Evolutionary conservation across 2,113 vertebrate genomes (phyloP), one percentile per base, ranked within the genome.

Genomic region (Pelusios castaneus): DNA sequence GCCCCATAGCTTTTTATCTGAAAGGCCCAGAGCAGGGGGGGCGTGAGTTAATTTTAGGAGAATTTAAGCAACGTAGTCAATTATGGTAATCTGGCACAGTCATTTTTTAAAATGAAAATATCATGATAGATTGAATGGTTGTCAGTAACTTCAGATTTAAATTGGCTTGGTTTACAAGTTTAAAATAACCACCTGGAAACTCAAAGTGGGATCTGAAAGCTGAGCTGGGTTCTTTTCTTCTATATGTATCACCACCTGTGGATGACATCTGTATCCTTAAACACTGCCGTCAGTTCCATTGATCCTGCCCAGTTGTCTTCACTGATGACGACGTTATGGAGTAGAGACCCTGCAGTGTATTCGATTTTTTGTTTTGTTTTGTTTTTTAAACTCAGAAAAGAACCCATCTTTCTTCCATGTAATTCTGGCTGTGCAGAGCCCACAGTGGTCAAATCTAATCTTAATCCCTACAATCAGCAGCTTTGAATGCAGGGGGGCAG

Each of bases 331-430:
- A 29, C 9, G 45, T 12, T 8, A 51, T 83, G 45, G 31, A 47
- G 3, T 49, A 3, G 4, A 14, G 0, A 16, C 3, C 73, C 11
- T 76, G 41, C 13, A 52, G 9, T 34, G 38, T 4, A 27, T 52
- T 52, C 13, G 51, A 16, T 60, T 34, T 29, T 31, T 12, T 58
- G 34, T 56, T 8, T 6, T 3, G 60, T 12, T 58, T 67, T 56
- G 8, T 6, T 3, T 60, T n/a, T n/a, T n/a, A n/a, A 25, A 56
- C 14, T 17, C 3, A 8, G 19, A 41, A 2, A 9, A 51, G 54
- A 29, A 25, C 31, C 70, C 2, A 0, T 11, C 84, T 67, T 2
- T 5, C 63, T 77, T 49, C 1, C 14, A 80, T 34, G 75, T n/a
- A 10, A 21, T 76, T 87, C 73, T 75, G 11, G 24, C 24, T 75